Evolutionary conservation across 2,888 invertebrate species (phyloP).

Genomic region (Sialis lutaria): DNA sequence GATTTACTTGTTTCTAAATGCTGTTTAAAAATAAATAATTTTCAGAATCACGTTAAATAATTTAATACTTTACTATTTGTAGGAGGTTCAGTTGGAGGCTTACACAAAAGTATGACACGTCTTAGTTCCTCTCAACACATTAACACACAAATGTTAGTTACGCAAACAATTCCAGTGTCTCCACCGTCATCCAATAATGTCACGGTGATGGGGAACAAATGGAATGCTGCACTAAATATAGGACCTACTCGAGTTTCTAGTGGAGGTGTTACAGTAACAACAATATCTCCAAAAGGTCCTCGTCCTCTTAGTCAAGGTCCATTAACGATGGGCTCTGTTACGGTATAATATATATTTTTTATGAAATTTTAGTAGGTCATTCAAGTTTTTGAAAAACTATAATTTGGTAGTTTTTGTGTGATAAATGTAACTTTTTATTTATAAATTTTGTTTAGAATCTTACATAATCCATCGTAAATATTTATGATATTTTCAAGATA

Average conservation of each 20-base stretch:
- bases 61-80: slow-evolving; percentile 7
- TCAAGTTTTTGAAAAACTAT: not conserved
- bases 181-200: slow-evolving; percentile 29
- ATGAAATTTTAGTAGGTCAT: not conserved
- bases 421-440: not conserved
- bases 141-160: slow-evolving; percentile 24
- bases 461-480: not conserved
- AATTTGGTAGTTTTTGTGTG: not conserved
- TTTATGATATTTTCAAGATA: not conserved
- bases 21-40: too few relatives aligned
- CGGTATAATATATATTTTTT: slow-evolving; percentile 1
- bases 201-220: slow-evolving; percentile 31
- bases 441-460: not conserved
- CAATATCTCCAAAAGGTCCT: slow-evolving; percentile 30
- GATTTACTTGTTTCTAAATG: too few relatives aligned
- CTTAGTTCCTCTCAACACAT: slow-evolving; percentile 63
- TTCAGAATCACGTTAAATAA: not conserved
- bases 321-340: slow-evolving; percentile 15
- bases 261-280: slow-evolving; percentile 46
- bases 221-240: slow-evolving; percentile 25
- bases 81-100: slow-evolving; percentile 57
- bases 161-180: slow-evolving; percentile 14
- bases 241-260: slow-evolving; percentile 27
- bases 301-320: slow-evolving; percentile 37
- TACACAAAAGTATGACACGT: slow-evolving; percentile 70